These are phyloP conservation scores for Peromyscus eremicus DNA, from an alignment of 2,797 vertebrate genomes.

Conservation along the genomic window DNA sequence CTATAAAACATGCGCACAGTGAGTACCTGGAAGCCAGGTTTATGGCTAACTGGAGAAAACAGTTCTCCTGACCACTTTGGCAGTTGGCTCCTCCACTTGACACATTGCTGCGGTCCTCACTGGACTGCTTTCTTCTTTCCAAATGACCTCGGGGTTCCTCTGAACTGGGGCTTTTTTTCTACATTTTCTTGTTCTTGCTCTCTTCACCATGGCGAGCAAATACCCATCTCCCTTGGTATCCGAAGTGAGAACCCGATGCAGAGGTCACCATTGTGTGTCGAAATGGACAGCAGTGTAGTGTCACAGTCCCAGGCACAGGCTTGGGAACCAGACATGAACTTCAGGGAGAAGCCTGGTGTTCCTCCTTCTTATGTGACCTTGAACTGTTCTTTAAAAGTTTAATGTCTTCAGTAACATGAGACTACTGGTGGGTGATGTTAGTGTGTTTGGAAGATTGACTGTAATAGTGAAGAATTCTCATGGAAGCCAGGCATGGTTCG, in stretches of 20 bases:
- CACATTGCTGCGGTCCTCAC: neutral
- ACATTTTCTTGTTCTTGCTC: neutral
- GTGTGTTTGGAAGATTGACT: neutral
- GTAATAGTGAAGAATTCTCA: neutral
- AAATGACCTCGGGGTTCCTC: neutral
- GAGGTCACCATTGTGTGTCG: neutral
- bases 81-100: neutral
- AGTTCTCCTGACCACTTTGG: neutral
- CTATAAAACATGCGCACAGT: slow-evolving; percentile 26
- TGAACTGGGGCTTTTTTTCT: neutral
- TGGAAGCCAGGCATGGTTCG: neutral
- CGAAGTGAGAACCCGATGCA: neutral
- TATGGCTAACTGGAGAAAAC: neutral
- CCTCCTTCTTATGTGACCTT: slow-evolving; percentile 10
- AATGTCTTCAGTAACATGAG: neutral
- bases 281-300: neutral
- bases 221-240: neutral
- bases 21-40: slow-evolving; percentile 4
- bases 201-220: neutral
- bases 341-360: neutral
- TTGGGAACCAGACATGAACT: neutral
- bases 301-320: neutral
- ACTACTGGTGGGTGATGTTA: neutral
- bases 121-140: neutral
- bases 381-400: neutral